A percentile compares a stretch with the other conserved stretches of the same genome.
These are phyloP conservation scores for Sebastes melanostomus DNA, from an alignment of 2,797 vertebrate species.

Conservation along the genomic window DNA sequence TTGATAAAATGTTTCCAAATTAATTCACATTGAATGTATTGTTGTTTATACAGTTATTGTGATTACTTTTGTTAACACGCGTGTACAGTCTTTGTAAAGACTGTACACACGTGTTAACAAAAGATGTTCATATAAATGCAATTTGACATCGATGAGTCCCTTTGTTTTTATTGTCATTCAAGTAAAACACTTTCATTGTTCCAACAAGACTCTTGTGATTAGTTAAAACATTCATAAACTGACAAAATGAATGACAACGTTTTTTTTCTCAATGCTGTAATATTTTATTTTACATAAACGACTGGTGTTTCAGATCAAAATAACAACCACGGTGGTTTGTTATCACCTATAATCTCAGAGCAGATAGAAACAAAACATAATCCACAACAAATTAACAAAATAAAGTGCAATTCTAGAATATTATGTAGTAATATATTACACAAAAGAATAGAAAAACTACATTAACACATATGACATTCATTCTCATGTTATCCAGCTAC, in stretches of 20 bases:
- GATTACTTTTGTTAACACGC: background rate
- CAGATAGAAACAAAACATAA: background rate
- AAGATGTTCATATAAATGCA: background rate
- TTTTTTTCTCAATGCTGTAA: background rate
- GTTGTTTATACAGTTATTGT: background rate
- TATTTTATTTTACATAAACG: background rate
- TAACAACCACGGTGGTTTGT: background rate
- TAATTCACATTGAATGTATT: background rate
- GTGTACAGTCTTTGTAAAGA: background rate
- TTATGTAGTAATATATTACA: slow-evolving; percentile 29
- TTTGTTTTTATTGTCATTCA: slow-evolving; percentile 1
- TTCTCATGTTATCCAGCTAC: background rate
- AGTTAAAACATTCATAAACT: background rate
- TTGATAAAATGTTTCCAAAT: background rate
- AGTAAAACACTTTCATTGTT: background rate
- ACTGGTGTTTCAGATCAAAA: too few relatives aligned
- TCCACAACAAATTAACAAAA: background rate
- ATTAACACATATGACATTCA: background rate
- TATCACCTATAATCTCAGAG: background rate
- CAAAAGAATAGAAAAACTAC: background rate
- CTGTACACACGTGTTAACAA: background rate
- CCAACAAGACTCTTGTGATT: background rate
- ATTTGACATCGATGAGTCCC: background rate
- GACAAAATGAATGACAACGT: background rate
- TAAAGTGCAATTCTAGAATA: background rate